Evolutionary conservation across 2,888 invertebrate genomes (phyloP).

Genomic region (Scaptomyza caliginosa): DNA sequence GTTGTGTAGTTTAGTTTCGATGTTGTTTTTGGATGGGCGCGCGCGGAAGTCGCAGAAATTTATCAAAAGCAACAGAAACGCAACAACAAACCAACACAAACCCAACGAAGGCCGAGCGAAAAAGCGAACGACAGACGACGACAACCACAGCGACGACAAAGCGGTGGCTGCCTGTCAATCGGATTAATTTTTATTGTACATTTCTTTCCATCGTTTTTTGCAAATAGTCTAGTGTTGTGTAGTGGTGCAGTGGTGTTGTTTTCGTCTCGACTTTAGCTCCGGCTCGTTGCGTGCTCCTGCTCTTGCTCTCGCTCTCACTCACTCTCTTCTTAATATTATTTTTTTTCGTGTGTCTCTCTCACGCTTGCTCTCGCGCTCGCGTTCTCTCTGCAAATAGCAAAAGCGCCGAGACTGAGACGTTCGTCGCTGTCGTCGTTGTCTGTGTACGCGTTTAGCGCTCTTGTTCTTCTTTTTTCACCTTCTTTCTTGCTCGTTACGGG

Average conservation of each 20-base stretch:
- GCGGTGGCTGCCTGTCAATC: slow-evolving; percentile 65
- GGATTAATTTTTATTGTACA: slow-evolving; percentile 73
- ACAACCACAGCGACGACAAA: slow-evolving; percentile 57
- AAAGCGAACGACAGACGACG: slow-evolving; percentile 43
- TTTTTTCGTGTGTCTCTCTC: slow-evolving; percentile 39
- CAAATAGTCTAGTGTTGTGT: slow-evolving; percentile 56
- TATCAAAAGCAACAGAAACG: slow-evolving; percentile 57
- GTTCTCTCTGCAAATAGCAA: slow-evolving; percentile 54
- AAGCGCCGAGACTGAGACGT: slow-evolving; percentile 55
- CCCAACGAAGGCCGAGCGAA: slow-evolving; percentile 43
- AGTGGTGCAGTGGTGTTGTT: slow-evolving; percentile 49
- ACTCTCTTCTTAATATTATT: slow-evolving; percentile 12
- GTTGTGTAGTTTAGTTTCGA: slow-evolving; percentile 70
- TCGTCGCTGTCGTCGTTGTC: slow-evolving; percentile 49
- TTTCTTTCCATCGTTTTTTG: slow-evolving; percentile 61
- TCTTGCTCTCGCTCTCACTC: slow-evolving; percentile 11
- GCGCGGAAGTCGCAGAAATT: slow-evolving; percentile 74
- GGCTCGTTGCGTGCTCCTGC: slow-evolving; percentile 23
- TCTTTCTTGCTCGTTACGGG: slow-evolving; percentile 69
- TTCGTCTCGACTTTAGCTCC: slow-evolving; percentile 24
- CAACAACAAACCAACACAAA: slow-evolving; percentile 16
- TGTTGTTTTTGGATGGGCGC: slow-evolving; percentile 70
- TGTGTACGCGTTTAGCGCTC: slow-evolving; percentile 58
- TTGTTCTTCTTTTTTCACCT: slow-evolving; percentile 73
- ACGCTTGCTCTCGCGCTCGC: slow-evolving; percentile 28